Evolutionary conservation across 2,888 invertebrate species (phyloP).

Genomic region (Imbricaverruca yamaguchii): DNA sequence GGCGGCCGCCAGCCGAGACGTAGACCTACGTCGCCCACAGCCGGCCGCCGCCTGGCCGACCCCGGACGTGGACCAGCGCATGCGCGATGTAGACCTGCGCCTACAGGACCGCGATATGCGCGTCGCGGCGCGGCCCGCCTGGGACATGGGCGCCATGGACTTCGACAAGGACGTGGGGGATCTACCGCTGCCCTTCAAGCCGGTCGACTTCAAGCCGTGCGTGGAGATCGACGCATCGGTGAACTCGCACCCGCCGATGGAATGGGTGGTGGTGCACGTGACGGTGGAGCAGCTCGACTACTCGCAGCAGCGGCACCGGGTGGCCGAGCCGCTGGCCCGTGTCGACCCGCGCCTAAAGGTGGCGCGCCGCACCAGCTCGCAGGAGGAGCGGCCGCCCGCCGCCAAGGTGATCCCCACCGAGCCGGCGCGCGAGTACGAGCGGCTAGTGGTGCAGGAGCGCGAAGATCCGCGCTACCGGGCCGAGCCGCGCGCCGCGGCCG

Average conservation of each 20-base stretch:
- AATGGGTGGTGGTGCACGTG: slow-evolving; percentile 52
- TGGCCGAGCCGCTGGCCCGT: neutral
- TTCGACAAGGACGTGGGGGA: slow-evolving; percentile 27
- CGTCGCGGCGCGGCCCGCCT: slow-evolving; percentile 8
- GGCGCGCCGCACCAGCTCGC: slow-evolving; percentile 25
- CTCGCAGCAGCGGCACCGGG: slow-evolving; percentile 39
- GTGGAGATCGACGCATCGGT: slow-evolving; percentile 78
- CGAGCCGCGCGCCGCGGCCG: neutral
- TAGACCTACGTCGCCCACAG: neutral
- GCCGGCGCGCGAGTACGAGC: slow-evolving; percentile 28
- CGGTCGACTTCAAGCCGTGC: slow-evolving; percentile 36
- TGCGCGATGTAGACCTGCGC: slow-evolving; percentile 27
- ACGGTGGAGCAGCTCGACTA: slow-evolving; percentile 59
- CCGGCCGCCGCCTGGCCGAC: neutral
- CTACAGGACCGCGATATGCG: slow-evolving; percentile 16
- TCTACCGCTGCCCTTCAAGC: slow-evolving; percentile 60
- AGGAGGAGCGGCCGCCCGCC: slow-evolving; percentile 26
- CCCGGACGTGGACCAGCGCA: neutral
- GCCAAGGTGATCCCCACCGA: slow-evolving; percentile 28
- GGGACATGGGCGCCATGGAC: slow-evolving; percentile 15
- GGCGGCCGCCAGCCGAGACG: neutral
- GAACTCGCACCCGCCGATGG: slow-evolving; percentile 64
- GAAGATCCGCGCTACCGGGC: slow-evolving; percentile 20
- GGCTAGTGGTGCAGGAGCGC: slow-evolving; percentile 30
- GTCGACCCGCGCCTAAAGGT: neutral